Percentiles rank a stretch among this genome's conserved stretches.
phyloP scores from a whole-genome alignment of 1,140 invertebrate genomes.

The Penaeus chinensis region DNA sequence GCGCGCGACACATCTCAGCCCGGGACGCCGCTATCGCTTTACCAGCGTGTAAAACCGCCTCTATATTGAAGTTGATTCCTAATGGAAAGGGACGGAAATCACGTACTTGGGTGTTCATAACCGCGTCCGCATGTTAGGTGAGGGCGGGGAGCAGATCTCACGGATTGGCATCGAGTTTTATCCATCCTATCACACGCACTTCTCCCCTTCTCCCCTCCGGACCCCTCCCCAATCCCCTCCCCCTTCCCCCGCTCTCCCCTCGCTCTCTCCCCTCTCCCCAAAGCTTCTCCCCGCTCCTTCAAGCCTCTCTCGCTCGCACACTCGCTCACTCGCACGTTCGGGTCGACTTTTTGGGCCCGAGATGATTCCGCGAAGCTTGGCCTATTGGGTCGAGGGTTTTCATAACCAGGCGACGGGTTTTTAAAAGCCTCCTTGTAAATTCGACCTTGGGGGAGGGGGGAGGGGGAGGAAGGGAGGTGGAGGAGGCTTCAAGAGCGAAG shows the following conservation, averaged over 20 bases:
- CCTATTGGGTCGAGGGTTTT: background rate
- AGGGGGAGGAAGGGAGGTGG: background rate
- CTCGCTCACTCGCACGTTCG: background rate
- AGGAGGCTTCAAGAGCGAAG: background rate
- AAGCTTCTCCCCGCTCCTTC: background rate
- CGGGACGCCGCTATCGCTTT: slow-evolving; percentile 40
- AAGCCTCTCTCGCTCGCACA: background rate
- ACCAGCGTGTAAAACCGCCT: slow-evolving; percentile 52
- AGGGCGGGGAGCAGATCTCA: slow-evolving; percentile 20
- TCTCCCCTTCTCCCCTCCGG: background rate
- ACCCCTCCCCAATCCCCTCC: background rate
- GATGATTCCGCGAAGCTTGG: slow-evolving; percentile 26
- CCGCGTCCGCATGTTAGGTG: slow-evolving; percentile 47
- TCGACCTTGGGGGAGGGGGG: background rate
- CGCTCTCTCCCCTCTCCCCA: background rate
- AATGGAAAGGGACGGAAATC: slow-evolving; percentile 55
- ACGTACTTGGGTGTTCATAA: slow-evolving; percentile 58
- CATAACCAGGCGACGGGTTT: background rate
- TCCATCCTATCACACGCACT: background rate
- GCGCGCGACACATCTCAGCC: slow-evolving; percentile 26
- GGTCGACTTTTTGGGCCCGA: background rate
- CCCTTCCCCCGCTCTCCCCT: background rate
- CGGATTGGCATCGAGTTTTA: background rate
- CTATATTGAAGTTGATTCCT: slow-evolving; percentile 57
- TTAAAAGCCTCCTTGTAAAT: slow-evolving; percentile 46